Percentiles rank a stretch among this genome's conserved stretches.
These are phyloP conservation scores for Nasonia oneida DNA, from an alignment of 2,888 invertebrate genomes.

Conservation along the genomic window DNA sequence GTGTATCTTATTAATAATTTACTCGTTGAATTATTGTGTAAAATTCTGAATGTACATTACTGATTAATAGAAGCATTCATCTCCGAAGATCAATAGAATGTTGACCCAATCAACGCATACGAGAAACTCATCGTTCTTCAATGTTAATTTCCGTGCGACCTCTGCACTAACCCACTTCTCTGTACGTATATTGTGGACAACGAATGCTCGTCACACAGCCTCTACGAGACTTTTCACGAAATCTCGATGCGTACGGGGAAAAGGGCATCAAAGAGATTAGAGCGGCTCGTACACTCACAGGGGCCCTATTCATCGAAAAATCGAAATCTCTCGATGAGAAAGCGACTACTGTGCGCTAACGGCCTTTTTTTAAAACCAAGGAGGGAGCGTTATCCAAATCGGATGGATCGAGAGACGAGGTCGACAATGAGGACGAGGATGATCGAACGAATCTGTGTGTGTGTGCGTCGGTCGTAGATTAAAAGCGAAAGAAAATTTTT, in stretches of 20 bases:
- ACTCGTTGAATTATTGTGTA: too few species aligned
- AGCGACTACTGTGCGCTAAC: constrained; percentile 30
- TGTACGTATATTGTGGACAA: too few species aligned
- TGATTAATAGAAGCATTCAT: too few species aligned
- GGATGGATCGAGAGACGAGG: not conserved
- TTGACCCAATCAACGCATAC: too few species aligned
- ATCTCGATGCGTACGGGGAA: not conserved
- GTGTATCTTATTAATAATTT: too few species aligned
- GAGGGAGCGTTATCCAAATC: constrained; percentile 12
- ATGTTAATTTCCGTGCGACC: not conserved
- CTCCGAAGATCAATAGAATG: too few species aligned
- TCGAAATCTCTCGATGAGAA: constrained; percentile 46
- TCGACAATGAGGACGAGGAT: constrained; percentile 11
- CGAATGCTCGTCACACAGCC: too few species aligned
- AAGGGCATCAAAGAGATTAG: constrained; percentile 20
- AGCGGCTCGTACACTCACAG: constrained; percentile 12
- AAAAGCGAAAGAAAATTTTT: not conserved
- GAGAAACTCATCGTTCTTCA: not conserved
- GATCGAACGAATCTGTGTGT: constrained; percentile 2
- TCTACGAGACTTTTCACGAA: not conserved
- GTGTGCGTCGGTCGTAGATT: not conserved
- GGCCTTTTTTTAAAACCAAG: not conserved
- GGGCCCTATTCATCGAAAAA: constrained; percentile 37
- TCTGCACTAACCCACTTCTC: not conserved
- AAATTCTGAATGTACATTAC: too few species aligned